A percentile compares a stretch with the other conserved stretches of the same genome.
Conservation (phyloP, 2,888 invertebrate species). For the Sclerodermus sp. region DNA sequence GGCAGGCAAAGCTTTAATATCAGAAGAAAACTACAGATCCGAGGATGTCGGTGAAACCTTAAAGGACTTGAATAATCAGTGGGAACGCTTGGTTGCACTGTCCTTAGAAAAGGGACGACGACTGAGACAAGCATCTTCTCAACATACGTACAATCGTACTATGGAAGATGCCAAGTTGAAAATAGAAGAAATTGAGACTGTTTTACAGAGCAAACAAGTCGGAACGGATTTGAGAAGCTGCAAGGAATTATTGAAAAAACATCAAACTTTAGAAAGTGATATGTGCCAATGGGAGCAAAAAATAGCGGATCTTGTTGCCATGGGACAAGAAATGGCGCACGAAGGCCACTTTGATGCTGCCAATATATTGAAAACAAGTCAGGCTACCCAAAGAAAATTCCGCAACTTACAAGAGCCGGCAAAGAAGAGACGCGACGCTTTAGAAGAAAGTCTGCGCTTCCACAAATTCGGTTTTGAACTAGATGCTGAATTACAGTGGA, state of each 20-base stretch:
- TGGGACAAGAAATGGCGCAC: slow-evolving; percentile 88
- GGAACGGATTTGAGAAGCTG: slow-evolving; percentile 90
- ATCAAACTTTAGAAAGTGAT: slow-evolving; percentile 86
- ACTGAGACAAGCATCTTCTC: slow-evolving; percentile 85
- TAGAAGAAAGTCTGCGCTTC: slow-evolving; percentile 82
- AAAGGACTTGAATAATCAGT: slow-evolving; percentile 72
- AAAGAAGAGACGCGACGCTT: slow-evolving; percentile 69
- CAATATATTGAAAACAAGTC: slow-evolving; percentile 78
- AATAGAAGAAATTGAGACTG: slow-evolving; percentile 80
- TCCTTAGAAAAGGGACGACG: slow-evolving; percentile 72
- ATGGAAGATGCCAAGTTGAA: slow-evolving; percentile 89
- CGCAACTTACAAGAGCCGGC: slow-evolving; percentile 74
- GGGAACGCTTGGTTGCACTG: slow-evolving; percentile 73
- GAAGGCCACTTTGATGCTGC: slow-evolving; percentile 94
- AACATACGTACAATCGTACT: slow-evolving; percentile 75
- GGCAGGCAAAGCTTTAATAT: slow-evolving; percentile 72
- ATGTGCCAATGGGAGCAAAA: slow-evolving; percentile 81
- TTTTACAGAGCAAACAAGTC: slow-evolving; percentile 78
- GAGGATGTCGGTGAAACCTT: slow-evolving; percentile 70
- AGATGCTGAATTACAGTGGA: slow-evolving; percentile 93
- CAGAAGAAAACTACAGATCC: slow-evolving; percentile 71
- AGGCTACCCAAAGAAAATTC: slow-evolving; percentile 72
- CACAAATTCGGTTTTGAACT: slow-evolving; percentile 95
- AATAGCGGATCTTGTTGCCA: slow-evolving; percentile 74
- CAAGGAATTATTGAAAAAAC: slow-evolving; percentile 86